phyloP scores from a whole-genome alignment of 1,140 invertebrate species.

The Bacillus rossius region DNA sequence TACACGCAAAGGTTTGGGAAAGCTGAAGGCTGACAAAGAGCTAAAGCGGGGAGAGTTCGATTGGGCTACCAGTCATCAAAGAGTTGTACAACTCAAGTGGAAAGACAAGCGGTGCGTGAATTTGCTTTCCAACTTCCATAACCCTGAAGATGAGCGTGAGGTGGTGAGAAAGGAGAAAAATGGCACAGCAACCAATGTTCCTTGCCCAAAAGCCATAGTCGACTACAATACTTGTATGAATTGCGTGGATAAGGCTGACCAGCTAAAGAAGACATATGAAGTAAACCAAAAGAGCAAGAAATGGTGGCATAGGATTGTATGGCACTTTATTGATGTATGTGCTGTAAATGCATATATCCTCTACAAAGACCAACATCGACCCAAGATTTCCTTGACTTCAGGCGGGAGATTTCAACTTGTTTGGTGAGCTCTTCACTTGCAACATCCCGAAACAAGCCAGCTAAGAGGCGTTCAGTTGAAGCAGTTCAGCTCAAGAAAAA shows the following conservation, averaged over 20 bases:
- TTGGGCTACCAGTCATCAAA: slow-evolving; percentile 17
- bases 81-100: slow-evolving; percentile 25
- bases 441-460: slow-evolving; percentile 4
- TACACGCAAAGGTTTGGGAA: slow-evolving; percentile 22
- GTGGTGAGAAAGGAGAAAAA: slow-evolving; percentile 28
- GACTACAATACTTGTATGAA: slow-evolving; percentile 31
- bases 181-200: slow-evolving; percentile 17
- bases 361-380: slow-evolving; percentile 16
- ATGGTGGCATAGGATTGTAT: slow-evolving; percentile 29
- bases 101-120: slow-evolving; percentile 28
- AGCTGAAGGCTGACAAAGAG: slow-evolving; percentile 17
- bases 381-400: slow-evolving; percentile 3
- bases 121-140: slow-evolving; percentile 29
- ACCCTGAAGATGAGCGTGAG: slow-evolving; percentile 19
- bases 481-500: slow-evolving; percentile 6
- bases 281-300: slow-evolving; percentile 26
- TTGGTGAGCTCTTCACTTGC: slow-evolving; percentile 13
- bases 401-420: slow-evolving; percentile 6
- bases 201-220: slow-evolving; percentile 21
- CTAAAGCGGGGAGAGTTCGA: slow-evolving; percentile 24
- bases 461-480: slow-evolving; percentile 5
- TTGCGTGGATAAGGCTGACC: slow-evolving; percentile 27
- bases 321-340: slow-evolving; percentile 28
- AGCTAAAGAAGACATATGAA: slow-evolving; percentile 22
- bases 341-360: slow-evolving; percentile 28